Evolutionary conservation across 1,140 invertebrate species (phyloP).

Genomic region (Megalopta genalis): DNA sequence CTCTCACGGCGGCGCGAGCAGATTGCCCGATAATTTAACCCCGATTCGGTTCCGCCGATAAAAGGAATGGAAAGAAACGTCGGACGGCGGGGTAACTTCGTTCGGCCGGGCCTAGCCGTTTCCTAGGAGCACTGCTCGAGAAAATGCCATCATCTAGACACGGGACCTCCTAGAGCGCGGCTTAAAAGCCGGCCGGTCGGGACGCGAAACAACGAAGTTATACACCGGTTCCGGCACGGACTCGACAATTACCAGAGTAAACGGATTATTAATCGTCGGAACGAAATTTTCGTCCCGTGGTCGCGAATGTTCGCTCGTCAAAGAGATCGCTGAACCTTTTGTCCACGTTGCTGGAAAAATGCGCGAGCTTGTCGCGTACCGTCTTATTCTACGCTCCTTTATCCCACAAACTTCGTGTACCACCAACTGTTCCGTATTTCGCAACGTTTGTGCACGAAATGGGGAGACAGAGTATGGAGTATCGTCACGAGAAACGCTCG

Average conservation of each 20-base stretch:
- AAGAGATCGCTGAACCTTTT: too few species aligned
- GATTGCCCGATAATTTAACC: too few species aligned
- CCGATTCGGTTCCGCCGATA: too few species aligned
- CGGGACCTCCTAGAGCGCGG: not conserved
- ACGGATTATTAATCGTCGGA: not conserved
- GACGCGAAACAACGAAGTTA: conserved; percentile 9
- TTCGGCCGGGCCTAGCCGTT: not conserved
- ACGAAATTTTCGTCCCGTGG: not conserved
- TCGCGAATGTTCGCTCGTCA: not conserved
- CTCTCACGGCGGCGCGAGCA: too few species aligned
- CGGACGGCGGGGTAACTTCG: not conserved
- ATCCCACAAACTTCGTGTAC: too few species aligned
- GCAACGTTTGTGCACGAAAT: too few species aligned
- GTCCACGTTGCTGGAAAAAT: too few species aligned
- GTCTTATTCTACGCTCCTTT: too few species aligned
- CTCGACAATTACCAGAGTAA: not conserved
- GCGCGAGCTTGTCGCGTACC: too few species aligned
- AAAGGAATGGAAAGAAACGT: too few species aligned
- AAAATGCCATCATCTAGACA: not conserved
- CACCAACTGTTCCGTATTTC: too few species aligned
- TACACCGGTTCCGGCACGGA: not conserved
- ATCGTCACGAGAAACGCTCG: not conserved
- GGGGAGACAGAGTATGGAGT: conserved; percentile 13
- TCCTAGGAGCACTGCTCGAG: not conserved
- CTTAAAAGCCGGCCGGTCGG: not conserved